Percentiles rank a stretch among this genome's conserved stretches.
Evolutionary conservation across 2,113 vertebrate species (phyloP).

Genomic region (Limnothrissa miodon): DNA sequence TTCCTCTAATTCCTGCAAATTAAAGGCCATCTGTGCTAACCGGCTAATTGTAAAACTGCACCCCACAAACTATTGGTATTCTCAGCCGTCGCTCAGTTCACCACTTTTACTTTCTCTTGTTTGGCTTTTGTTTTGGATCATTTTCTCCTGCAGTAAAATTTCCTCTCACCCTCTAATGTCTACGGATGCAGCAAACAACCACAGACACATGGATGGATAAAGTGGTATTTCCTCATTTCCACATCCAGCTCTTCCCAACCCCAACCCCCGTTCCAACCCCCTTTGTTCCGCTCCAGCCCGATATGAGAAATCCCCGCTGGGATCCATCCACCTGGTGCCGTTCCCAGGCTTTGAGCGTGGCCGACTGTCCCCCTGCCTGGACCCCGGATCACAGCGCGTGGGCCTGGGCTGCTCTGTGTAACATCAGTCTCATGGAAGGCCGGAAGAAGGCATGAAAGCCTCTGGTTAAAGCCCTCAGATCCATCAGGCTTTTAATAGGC

Average conservation of each 20-base stretch:
- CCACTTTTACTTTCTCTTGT: not conserved
- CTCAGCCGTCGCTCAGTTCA: not conserved
- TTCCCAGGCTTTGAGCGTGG: constrained; percentile 33
- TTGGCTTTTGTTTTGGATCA: not conserved
- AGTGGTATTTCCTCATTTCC: constrained; percentile 7
- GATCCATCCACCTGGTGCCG: constrained; percentile 49
- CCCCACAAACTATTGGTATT: not conserved
- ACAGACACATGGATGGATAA: constrained; percentile 10
- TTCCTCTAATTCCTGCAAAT: not conserved
- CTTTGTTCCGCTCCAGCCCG: not conserved
- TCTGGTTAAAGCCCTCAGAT: constrained; percentile 56
- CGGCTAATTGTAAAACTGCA: not conserved
- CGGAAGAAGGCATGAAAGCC: constrained; percentile 70
- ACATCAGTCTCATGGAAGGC: constrained; percentile 60
- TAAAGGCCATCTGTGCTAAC: not conserved
- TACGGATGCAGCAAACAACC: not conserved
- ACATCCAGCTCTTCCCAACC: not conserved
- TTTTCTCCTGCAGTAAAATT: not conserved
- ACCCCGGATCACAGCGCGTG: constrained; percentile 57
- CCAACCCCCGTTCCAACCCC: not conserved
- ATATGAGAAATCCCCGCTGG: constrained; percentile 39
- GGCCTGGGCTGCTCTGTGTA: constrained; percentile 62
- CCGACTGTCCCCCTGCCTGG: constrained; percentile 34
- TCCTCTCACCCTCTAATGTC: constrained; percentile 2
- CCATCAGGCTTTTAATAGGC: constrained; percentile 67